These are phyloP conservation scores for Falco concolor DNA, from an alignment of 2,797 vertebrate species.

Conservation along the genomic window DNA sequence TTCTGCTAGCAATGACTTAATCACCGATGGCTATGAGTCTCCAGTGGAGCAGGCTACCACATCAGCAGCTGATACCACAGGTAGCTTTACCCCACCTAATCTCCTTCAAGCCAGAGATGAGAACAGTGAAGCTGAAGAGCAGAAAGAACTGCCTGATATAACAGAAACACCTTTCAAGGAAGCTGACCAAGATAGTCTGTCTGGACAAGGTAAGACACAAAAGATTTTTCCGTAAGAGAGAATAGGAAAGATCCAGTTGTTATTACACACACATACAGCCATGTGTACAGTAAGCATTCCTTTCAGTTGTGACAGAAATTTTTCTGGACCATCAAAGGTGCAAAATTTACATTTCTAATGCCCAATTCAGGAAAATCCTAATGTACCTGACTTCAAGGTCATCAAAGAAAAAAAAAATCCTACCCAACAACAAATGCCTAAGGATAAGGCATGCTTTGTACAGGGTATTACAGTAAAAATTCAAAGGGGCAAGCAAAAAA, in stretches of 20 bases:
- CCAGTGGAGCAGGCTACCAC: background rate
- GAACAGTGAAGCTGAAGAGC: background rate
- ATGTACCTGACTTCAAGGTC: background rate
- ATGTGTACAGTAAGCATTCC: rapidly evolving
- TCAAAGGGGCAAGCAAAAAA: background rate
- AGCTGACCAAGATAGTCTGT: background rate
- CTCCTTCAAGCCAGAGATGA: background rate
- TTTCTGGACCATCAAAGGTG: background rate
- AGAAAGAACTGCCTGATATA: background rate
- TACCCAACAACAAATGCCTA: background rate
- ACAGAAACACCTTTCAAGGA: background rate
- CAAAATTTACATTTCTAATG: background rate
- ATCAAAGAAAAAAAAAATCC: background rate
- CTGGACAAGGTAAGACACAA: constrained; percentile 32
- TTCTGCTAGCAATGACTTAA: constrained; percentile 14
- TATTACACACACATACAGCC: background rate
- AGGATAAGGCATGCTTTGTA: background rate
- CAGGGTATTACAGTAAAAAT: background rate
- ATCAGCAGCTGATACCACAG: background rate
- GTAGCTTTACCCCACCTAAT: background rate
- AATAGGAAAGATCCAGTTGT: background rate
- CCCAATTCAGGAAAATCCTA: background rate
- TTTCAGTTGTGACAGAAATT: background rate
- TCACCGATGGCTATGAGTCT: background rate
- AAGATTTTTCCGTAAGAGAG: background rate